Evolutionary conservation across 2,113 vertebrate species (phyloP), one percentile per base, ranked within the genome.

Genomic region (Struthio camelus): DNA sequence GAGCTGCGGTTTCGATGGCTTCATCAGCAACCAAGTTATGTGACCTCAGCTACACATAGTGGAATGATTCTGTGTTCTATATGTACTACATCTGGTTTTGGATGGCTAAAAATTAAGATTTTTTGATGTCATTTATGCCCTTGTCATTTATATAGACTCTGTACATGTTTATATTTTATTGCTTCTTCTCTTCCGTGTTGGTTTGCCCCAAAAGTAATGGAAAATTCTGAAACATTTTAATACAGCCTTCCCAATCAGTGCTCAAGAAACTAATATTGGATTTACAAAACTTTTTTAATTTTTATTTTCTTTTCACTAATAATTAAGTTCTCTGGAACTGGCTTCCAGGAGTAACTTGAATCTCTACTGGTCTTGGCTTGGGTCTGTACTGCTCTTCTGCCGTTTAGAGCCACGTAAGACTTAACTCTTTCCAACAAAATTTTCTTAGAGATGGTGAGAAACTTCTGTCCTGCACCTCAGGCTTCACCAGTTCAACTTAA

Each of bases 221-320:
- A 67, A 95, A 93, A 79, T 90, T 85, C 72, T 94, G 83, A 96
- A 93, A 92, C 81, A 59, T 11, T 83, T 93, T 69, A 91, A 81
- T 61, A 54, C 34, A 91, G 44, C 91, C 22, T 67, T 92, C 38
- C 66, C 67, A 80, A 40, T 80, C 48, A 66, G 71, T 62, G 80
- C 48, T 79, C 28, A 64, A 32, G 53, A 75, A 83, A 70, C 54
- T n/a, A 38, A n/a, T 64, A 75, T 80, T 90, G 46, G 32, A 78
- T 90, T 94, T 91, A 17, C 38, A 70, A 69, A 82, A 34, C 58
- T 66, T 70, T 72, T 87, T 42, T 46, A 34, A 30, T 85, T 77
- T 69, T 12, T 23, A 38, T 66, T 69, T 79, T 59, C 17, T 87
- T 88, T 94, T 92, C 91, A 90, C 46, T 66, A 87, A 80, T 90